Evolutionary conservation across 2,888 invertebrate species (phyloP), one percentile per base, ranked within the genome.

Genomic region (Drosophila fungiperda): DNA sequence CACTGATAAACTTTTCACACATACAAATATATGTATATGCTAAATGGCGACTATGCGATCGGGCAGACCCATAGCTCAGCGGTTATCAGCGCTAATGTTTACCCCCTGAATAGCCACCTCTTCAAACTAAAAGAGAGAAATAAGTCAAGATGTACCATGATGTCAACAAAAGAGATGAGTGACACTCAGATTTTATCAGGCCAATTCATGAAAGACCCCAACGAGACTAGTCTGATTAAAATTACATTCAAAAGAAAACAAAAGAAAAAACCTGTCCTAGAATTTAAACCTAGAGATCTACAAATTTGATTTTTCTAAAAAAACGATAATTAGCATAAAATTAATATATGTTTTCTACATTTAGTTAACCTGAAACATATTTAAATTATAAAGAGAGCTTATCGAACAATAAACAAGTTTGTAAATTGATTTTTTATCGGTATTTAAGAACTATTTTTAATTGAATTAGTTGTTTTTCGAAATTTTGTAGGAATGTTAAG

Each of bases 1-100:
- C 33, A 23, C 58, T 67, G 75, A 78, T 78, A 73, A 76, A 58
- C 58, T 61, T 60, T 48, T 33, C 50, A 60, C 29, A 33, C 45
- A 48, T 15, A 26, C 26, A 32, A 23, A 50, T n/a, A 20, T 17
- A 65, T 20, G 32, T 20, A 35, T 52, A 26, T 23, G 38, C 23
- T 23, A 4, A 45, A 35, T 20, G 20, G 1, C 12, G 45, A 15
- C 20, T 20, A n/a, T 11, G 23, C 11, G 65, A 78, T 74, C 79
- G 38, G 61, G 57, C 42, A 9, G 11, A 8, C 23, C 53, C 52
- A 68, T 61, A 58, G 64, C 68, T 50, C n/a, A 7, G 57, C 61
- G 75, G 23, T 77, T 64, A 77, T 79, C 62, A 80, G 52, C 38
- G 65, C 76, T 55, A 65, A 65, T 69, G 50, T 59, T 65, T 68